These are phyloP conservation scores for Lasioglossum baleicum DNA, from an alignment of 1,140 invertebrate genomes.

Conservation along the genomic window DNA sequence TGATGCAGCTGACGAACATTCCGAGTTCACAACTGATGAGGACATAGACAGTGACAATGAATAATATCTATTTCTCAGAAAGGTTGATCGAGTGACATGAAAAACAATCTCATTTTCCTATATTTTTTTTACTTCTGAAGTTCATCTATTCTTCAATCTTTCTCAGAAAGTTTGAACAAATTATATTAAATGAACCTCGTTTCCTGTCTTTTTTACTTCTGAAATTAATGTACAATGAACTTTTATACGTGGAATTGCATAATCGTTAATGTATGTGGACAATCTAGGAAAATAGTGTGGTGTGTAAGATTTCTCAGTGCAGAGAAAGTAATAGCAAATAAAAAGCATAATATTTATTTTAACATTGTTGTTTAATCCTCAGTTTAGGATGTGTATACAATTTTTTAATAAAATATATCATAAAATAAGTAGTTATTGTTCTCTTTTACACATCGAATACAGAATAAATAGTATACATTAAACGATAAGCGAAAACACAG, in stretches of 20 bases:
- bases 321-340: slow-evolving; percentile 69
- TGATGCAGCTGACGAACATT: slow-evolving; percentile 84
- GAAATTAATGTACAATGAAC: slow-evolving; percentile 61
- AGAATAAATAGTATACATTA: not conserved
- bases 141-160: slow-evolving; percentile 14
- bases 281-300: slow-evolving; percentile 63
- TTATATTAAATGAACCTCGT: slow-evolving; percentile 51
- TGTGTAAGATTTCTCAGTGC: slow-evolving; percentile 62
- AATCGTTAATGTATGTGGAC: slow-evolving; percentile 63
- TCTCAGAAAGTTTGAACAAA: slow-evolving; percentile 38
- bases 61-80: slow-evolving; percentile 64
- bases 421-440: slow-evolving; percentile 23
- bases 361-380: slow-evolving; percentile 77
- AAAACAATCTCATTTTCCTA: slow-evolving; percentile 53
- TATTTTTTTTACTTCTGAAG: slow-evolving; percentile 47
- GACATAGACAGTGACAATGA: slow-evolving; percentile 83
- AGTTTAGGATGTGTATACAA: slow-evolving; percentile 75
- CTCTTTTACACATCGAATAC: not conserved
- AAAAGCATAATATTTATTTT: slow-evolving; percentile 79
- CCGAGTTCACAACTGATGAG: slow-evolving; percentile 87
- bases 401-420: slow-evolving; percentile 75
- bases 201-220: slow-evolving; percentile 59
- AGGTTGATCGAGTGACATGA: slow-evolving; percentile 48
- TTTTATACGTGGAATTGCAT: slow-evolving; percentile 66
- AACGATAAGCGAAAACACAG: not conserved